phyloP scores from a whole-genome alignment of 1,140 invertebrate species.

The Aphidius ervi region DNA sequence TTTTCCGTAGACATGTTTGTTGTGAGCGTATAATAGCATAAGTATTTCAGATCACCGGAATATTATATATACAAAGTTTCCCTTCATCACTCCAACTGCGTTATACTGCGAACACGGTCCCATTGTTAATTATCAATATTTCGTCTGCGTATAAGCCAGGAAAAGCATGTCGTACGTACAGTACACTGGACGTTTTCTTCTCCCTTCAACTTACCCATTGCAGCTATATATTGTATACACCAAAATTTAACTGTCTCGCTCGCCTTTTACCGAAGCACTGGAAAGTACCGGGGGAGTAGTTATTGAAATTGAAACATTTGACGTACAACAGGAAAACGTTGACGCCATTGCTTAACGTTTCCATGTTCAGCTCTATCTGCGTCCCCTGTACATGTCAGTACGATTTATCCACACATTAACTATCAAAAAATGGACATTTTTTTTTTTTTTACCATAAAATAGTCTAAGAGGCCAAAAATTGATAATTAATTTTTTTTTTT shows the following conservation, averaged over 20 bases:
- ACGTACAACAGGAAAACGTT: slow-evolving; percentile 25
- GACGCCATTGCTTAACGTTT: slow-evolving; percentile 27
- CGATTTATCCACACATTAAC: too few species aligned
- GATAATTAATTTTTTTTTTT: too few species aligned
- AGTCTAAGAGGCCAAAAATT: too few species aligned
- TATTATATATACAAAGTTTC: slow-evolving; percentile 19
- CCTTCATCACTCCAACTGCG: slow-evolving; percentile 7
- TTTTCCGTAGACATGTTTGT: background rate
- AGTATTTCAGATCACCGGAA: slow-evolving; percentile 29
- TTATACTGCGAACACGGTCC: slow-evolving; percentile 34
- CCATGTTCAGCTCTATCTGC: background rate
- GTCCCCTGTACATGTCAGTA: too few species aligned
- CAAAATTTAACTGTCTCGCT: slow-evolving; percentile 19
- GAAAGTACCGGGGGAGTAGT: slow-evolving; percentile 50
- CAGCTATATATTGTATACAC: slow-evolving; percentile 9
- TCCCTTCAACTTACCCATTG: slow-evolving; percentile 22
- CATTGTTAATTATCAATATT: slow-evolving; percentile 55
- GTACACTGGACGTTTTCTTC: background rate
- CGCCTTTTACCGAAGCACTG: slow-evolving; percentile 12
- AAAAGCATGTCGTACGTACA: slow-evolving; percentile 32
- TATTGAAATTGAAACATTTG: slow-evolving; percentile 56
- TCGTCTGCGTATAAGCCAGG: slow-evolving; percentile 36
- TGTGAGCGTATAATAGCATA: slow-evolving; percentile 10
- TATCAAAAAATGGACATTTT: too few species aligned
- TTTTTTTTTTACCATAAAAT: too few species aligned